Conservation (phyloP, 2,888 invertebrate genomes). For the Caenorhabditis sp. region DNA sequence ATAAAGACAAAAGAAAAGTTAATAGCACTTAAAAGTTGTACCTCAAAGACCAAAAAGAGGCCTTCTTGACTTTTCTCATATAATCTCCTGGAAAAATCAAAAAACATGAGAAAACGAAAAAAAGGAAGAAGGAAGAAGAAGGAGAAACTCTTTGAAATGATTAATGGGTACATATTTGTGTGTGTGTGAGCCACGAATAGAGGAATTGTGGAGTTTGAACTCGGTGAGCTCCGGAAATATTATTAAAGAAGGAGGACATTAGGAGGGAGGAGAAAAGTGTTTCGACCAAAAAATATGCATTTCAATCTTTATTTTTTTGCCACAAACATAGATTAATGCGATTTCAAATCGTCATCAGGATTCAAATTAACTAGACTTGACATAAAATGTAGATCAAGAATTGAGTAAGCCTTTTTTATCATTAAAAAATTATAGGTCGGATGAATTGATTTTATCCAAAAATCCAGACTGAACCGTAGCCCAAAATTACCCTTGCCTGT, state of each 20-base stretch:
- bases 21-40: background rate
- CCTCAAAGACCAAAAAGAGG: background rate
- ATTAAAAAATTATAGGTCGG: too few species aligned
- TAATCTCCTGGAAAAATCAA: background rate
- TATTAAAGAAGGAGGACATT: background rate
- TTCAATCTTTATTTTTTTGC: too few species aligned
- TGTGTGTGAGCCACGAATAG: background rate
- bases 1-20: too few species aligned
- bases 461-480: too few species aligned
- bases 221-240: background rate
- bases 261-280: background rate
- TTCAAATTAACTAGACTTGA: too few species aligned
- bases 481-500: too few species aligned
- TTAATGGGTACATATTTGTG: background rate
- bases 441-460: too few species aligned
- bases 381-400: too few species aligned
- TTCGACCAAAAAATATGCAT: too few species aligned
- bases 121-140: background rate
- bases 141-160: background rate
- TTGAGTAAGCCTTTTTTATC: too few species aligned
- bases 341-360: too few species aligned
- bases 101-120: background rate
- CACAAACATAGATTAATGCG: too few species aligned
- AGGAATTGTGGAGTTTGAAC: background rate
- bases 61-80: background rate